Evolutionary conservation across 2,888 invertebrate species (phyloP), one percentile per base, ranked within the genome.

Genomic region (Eilema caniola): DNA sequence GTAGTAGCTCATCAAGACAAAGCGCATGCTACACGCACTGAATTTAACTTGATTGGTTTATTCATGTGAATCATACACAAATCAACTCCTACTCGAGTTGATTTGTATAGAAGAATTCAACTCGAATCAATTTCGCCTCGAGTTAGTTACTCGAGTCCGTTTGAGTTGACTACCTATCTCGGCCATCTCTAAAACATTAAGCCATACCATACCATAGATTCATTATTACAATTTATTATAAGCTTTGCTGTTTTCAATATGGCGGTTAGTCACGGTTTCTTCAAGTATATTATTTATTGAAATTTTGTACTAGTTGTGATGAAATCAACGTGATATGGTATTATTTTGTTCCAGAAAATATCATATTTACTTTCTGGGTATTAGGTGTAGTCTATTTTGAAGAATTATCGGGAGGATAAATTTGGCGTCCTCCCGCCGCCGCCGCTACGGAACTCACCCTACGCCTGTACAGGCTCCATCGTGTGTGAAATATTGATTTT

Each of bases 401-500:
- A 69, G 67, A 73, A 67, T 61, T 70, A 67, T 73, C 23, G 33
- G 69, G 71, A 60, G 69, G 68, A 77, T 73, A 70, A 62, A 69
- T 74, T 70, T 78, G 84, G 89, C 88, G 88, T 89, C 86, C 82
- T 83, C 79, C 83, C 88, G 89, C 89, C 80, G 89, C 89, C 80
- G 79, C 70, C 74, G 82, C 82, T 41, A 41, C 79, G 78, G 82
- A 79, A 72, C 81, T n/a, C n/a, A 71, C 78, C 85, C 83, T 80
- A 59, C 72, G 72, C 72, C 69, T 69, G 31, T 62, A 63, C 20
- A 85, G 82, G 81, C 80, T 81, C 76, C 83, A 83, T 80, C 77
- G 81, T 83, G 78, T 78, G 78, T 78, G 74, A 73, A 80, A 62
- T 90, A 92, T 91, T 88, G 91, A 92, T 91, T 90, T 53, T 86